phyloP scores from a whole-genome alignment of 2,797 vertebrate genomes.

The Sphenodon punctatus region DNA sequence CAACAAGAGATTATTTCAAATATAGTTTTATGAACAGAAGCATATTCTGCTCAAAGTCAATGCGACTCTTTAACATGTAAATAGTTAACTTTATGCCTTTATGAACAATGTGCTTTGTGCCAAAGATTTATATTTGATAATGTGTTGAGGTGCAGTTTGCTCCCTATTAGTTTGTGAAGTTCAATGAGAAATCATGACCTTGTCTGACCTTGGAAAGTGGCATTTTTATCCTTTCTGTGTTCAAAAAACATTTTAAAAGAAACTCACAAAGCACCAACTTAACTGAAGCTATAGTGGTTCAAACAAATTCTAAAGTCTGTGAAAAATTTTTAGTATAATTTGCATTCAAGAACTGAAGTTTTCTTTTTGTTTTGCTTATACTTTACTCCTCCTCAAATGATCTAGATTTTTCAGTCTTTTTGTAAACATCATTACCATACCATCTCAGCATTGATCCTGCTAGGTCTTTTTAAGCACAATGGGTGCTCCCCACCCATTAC shows the following conservation, averaged over 20 bases:
- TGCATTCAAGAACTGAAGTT: slow-evolving; percentile 42
- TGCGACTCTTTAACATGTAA: slow-evolving; percentile 11
- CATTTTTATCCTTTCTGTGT: slow-evolving; percentile 36
- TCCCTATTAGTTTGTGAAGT: neutral
- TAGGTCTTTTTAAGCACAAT: neutral
- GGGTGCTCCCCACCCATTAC: too few species aligned
- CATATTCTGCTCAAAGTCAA: neutral
- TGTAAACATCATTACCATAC: slow-evolving; percentile 43
- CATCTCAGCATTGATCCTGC: slow-evolving; percentile 26
- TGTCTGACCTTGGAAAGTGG: slow-evolving; percentile 21
- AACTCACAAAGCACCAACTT: slow-evolving; percentile 42
- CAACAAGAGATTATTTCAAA: neutral
- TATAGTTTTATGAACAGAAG: neutral
- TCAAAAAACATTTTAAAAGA: slow-evolving; percentile 45
- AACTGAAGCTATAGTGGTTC: slow-evolving; percentile 27
- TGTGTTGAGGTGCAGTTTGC: slow-evolving; percentile 24
- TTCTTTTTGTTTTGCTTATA: slow-evolving; percentile 14
- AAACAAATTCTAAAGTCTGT: slow-evolving; percentile 11
- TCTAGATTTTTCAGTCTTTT: slow-evolving; percentile 19
- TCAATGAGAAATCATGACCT: slow-evolving; percentile 21
- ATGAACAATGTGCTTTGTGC: neutral
- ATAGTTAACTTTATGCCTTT: neutral
- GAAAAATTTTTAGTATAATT: slow-evolving; percentile 18
- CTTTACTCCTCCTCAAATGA: slow-evolving; percentile 33
- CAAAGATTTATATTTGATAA: neutral